phyloP scores from a whole-genome alignment of 2,113 vertebrate genomes.

The Pontoporia blainvillei region DNA sequence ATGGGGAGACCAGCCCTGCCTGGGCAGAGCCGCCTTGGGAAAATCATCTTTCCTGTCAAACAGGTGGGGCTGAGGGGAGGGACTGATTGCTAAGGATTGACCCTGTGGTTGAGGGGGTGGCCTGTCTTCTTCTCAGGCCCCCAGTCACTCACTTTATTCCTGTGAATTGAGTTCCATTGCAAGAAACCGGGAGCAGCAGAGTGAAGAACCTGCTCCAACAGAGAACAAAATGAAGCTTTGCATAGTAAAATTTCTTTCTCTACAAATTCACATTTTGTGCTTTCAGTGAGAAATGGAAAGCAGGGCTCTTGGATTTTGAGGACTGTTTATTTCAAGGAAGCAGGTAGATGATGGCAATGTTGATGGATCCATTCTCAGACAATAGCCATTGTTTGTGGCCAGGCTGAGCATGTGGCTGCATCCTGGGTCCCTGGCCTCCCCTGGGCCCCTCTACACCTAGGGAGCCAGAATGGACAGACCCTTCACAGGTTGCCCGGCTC shows the following conservation, averaged over 20 bases:
- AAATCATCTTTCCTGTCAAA: background rate
- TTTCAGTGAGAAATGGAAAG: conserved; percentile 58
- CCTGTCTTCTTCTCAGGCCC: background rate
- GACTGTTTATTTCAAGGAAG: conserved; percentile 22
- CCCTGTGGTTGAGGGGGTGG: background rate
- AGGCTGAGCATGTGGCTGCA: background rate
- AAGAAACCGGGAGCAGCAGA: background rate
- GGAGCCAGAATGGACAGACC: conserved; percentile 62
- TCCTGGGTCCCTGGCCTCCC: conserved; percentile 40
- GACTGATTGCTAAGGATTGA: background rate
- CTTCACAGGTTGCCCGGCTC: conserved; percentile 61
- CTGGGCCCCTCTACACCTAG: conserved; percentile 28
- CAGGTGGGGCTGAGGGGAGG: too few species aligned
- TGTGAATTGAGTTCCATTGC: background rate
- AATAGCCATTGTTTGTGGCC: conserved; percentile 69
- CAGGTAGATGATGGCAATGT: background rate
- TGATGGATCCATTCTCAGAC: conserved; percentile 40
- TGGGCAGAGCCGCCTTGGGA: background rate
- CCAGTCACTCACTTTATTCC: background rate
- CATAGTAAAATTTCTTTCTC: background rate
- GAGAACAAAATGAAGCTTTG: background rate
- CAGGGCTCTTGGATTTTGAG: conserved; percentile 40
- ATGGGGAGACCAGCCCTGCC: background rate
- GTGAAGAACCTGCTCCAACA: background rate
- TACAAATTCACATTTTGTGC: background rate